Conservation (phyloP, 35 echinoderm and acorn worm species). For the Chiridota heheva region DNA sequence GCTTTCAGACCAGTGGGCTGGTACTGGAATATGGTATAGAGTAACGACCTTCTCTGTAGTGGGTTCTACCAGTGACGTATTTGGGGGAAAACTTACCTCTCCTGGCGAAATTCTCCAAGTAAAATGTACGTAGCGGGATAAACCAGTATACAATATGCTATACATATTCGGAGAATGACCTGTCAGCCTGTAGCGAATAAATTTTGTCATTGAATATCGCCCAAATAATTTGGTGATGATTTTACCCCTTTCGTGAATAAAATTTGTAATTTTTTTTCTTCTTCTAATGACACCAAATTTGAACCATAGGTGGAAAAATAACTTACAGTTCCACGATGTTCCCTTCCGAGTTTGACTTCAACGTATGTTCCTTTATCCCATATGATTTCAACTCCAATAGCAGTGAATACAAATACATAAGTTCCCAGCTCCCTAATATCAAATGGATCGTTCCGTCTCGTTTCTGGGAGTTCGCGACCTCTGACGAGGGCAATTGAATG, state of each 20-base stretch:
- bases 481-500: constrained; percentile 19
- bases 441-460: neutral
- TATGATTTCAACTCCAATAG: constrained; percentile 63
- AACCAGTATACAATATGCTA: too few relatives aligned
- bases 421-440: constrained; percentile 38
- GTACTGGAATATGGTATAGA: too few relatives aligned
- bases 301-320: neutral
- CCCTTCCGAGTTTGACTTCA: constrained; percentile 56
- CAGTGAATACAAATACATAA: constrained; percentile 81
- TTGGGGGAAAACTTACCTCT: neutral
- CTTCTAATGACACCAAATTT: neutral
- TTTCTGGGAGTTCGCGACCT: neutral
- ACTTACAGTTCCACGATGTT: constrained; percentile 46
- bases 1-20: too few relatives aligned
- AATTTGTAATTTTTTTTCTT: neutral
- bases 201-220: neutral
- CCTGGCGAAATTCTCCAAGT: too few relatives aligned
- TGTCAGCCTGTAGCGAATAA: neutral
- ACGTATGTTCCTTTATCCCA: constrained; percentile 85
- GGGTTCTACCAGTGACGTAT: too few relatives aligned
- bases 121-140: neutral
- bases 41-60: too few relatives aligned
- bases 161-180: neutral
- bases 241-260: neutral
- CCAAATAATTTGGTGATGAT: too few relatives aligned